phyloP scores from a whole-genome alignment of 92 coral and sea anemone species.

The Palythoa grandis region DNA sequence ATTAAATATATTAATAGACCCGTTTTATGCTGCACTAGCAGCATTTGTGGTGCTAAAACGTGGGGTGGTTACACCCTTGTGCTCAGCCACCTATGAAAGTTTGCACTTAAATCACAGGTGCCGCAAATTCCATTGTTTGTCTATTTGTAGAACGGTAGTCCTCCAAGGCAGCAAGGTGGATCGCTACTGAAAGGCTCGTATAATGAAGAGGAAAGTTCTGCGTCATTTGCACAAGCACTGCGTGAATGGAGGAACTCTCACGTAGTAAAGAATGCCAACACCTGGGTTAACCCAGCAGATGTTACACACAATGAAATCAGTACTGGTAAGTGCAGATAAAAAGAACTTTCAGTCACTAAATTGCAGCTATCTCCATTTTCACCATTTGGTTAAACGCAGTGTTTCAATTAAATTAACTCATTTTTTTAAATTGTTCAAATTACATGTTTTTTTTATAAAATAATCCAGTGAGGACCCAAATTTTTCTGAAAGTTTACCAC shows the following conservation, averaged over 20 bases:
- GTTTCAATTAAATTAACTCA: too few species aligned
- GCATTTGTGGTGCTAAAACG: not conserved
- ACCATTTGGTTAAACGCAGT: too few species aligned
- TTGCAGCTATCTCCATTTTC: too few species aligned
- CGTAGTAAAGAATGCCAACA: slow-evolving; percentile 51
- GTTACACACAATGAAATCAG: slow-evolving; percentile 42
- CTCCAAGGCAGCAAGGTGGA: slow-evolving; percentile 67
- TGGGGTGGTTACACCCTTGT: not conserved
- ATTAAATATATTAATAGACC: too few species aligned
- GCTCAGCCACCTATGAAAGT: not conserved
- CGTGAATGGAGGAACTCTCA: slow-evolving; percentile 84
- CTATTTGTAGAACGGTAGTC: slow-evolving; percentile 46
- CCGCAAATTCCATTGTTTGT: not conserved
- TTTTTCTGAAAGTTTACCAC: too few species aligned
- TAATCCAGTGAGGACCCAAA: too few species aligned
- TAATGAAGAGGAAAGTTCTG: slow-evolving; percentile 91
- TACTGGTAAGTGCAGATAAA: not conserved
- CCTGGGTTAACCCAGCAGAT: slow-evolving; percentile 76
- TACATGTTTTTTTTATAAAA: too few species aligned
- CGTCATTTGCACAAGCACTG: slow-evolving; percentile 91
- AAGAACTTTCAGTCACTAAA: not conserved
- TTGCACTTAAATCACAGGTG: not conserved
- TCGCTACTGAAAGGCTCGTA: slow-evolving; percentile 75
- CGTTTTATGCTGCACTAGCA: not conserved
- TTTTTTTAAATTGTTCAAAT: too few species aligned